Evolutionary conservation across 2,113 vertebrate species (phyloP), one percentile per base, ranked within the genome.

Genomic region (Zosterops borbonicus): DNA sequence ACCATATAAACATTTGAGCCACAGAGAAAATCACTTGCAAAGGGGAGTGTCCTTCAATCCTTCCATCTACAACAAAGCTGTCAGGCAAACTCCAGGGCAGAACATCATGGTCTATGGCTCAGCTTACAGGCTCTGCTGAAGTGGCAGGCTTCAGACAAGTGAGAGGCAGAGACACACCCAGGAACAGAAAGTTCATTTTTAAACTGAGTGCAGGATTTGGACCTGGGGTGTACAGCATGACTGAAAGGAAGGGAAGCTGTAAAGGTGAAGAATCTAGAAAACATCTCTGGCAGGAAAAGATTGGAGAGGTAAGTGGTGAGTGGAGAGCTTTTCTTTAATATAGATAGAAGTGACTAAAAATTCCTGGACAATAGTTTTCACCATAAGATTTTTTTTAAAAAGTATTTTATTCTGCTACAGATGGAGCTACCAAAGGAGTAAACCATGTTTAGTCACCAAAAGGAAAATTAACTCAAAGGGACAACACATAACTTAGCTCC

Each of bases 191-290:
- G 25, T 65, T 46, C 3, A 1, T 46, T 50, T 87, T 46, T 44
- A 93, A 41, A 28, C n/a, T 71, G 49, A 85, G 49, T 62, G 25
- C 50, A 83, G 75, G 31, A 16, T 27, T 68, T 33, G 31, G 39
- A 65, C 25, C 16, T 19, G 10, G 15, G 12, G 4, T 58, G 9
- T 53, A 55, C 0, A 1, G 14, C 20, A 27, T 62, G 46, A 39
- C n/a, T 6, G 6, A 62, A 76, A 90, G 67, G 64, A 68, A 73
- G 76, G 20, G 11, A 83, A 88, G 46, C 6, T 4, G 0, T 58
- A 31, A 83, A 77, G 29, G 60, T 65, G 14, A 69, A 76, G 27
- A 67, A 87, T 74, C 35, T 62, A 65, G 28, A 83, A 91, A 94
- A 68, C 41, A 44, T 1, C 17, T 56, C 6, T 83, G 39, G 1